Percentiles rank a stretch among this genome's conserved stretches.
These are phyloP conservation scores for Peromyscus maniculatus DNA, from an alignment of 2,113 vertebrate species.

Conservation along the genomic window DNA sequence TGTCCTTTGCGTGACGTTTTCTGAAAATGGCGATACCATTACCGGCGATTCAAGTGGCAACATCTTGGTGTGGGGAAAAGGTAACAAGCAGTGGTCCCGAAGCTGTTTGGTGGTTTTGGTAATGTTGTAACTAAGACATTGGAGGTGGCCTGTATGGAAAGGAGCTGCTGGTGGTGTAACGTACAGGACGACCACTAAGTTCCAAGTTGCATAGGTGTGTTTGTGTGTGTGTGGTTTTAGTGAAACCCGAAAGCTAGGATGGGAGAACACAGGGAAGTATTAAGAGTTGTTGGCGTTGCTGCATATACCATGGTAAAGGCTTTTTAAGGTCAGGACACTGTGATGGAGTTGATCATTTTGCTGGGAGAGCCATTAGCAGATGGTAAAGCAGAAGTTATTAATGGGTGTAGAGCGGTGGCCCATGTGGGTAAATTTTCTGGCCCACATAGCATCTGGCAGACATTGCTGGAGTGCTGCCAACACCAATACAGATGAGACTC, in stretches of 20 bases:
- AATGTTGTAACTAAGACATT: not conserved
- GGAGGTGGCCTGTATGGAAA: not conserved
- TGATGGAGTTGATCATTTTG: too few species aligned
- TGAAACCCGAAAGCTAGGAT: not conserved
- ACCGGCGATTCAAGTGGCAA: conserved; percentile 99
- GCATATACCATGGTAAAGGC: not conserved
- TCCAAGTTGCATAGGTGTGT: not conserved
- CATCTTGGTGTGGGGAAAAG: conserved; percentile 99
- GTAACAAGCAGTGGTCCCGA: conserved; percentile 85
- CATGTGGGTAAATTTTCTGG: not conserved
- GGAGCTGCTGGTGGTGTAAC: not conserved
- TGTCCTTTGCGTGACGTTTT: conserved; percentile 98
- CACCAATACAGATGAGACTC: rapidly evolving
- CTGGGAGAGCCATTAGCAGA: not conserved
- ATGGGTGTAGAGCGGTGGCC: not conserved
- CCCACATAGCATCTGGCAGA: not conserved
- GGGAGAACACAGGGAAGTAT: not conserved
- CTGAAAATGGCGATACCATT: conserved; percentile 98
- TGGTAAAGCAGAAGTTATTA: not conserved
- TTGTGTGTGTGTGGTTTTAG: not conserved
- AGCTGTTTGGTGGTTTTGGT: not conserved
- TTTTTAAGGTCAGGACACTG: not conserved
- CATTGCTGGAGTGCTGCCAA: rapidly evolving
- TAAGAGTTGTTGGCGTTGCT: not conserved
- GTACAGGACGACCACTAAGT: rapidly evolving